A percentile compares a stretch with the other conserved stretches of the same genome.
phyloP scores from a whole-genome alignment of 2,797 vertebrate genomes.

The Alouatta caraya region DNA sequence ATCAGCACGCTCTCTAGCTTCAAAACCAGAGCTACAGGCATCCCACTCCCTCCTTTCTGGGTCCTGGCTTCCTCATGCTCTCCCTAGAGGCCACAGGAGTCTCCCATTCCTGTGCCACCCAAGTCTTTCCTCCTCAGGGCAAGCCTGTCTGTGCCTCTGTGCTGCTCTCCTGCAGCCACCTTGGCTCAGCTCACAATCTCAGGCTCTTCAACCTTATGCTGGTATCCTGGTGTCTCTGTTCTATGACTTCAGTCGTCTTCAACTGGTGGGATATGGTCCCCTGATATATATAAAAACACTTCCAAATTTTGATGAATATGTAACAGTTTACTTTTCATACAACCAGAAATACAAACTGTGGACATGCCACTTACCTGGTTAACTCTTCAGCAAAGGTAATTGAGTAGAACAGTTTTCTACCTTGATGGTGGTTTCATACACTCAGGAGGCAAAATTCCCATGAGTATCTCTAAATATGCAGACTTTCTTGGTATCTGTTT shows the following conservation, averaged over 20 bases:
- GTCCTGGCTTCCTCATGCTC: rapidly evolving
- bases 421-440: background rate
- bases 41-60: background rate
- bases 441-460: background rate
- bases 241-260: background rate
- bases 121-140: background rate
- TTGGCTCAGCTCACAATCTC: background rate
- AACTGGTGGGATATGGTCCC: background rate
- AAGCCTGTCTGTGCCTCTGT: background rate
- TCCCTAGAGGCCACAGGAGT: background rate
- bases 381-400: background rate
- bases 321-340: background rate
- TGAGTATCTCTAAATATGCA: background rate
- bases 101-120: background rate
- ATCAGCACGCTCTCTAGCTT: background rate
- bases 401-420: background rate
- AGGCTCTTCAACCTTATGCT: background rate
- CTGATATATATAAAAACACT: background rate
- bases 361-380: background rate
- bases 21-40: background rate
- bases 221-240: background rate
- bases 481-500: background rate
- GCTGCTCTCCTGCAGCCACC: rapidly evolving
- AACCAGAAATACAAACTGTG: background rate
- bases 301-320: background rate